Conservation (phyloP, 2,888 invertebrate genomes). For the Homarus gammarus region DNA sequence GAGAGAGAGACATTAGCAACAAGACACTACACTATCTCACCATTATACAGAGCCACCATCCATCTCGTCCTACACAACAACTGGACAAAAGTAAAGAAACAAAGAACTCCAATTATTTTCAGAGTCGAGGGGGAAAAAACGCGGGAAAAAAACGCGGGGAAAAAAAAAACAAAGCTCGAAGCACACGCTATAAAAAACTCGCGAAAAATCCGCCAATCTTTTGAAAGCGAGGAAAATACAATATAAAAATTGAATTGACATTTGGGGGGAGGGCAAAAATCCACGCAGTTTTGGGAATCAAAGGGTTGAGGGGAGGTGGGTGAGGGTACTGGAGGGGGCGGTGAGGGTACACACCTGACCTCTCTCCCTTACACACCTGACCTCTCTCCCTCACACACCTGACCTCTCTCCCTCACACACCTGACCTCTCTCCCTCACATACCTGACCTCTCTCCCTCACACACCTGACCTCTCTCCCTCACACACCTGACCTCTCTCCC, state of each 20-base stretch:
- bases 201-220: not conserved
- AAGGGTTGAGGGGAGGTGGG: conserved; percentile 18
- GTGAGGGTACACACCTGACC: not conserved
- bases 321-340: no score
- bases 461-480: not conserved
- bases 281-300: conserved; percentile 20
- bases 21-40: no score
- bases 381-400: not conserved
- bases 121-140: not conserved
- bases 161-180: not conserved
- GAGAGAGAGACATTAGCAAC: no score
- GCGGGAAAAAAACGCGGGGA: not conserved
- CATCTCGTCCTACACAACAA: not conserved
- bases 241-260: conserved; percentile 43
- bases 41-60: no score
- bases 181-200: not conserved
- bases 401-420: no score
- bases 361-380: not conserved
- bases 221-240: conserved; percentile 14
- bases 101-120: conserved; percentile 10
- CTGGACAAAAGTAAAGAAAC: not conserved
- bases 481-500: not conserved
- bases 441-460: not conserved
- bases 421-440: no score
- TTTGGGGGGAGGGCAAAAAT: conserved; percentile 23